Evolutionary conservation across 2,888 invertebrate species (phyloP).

Genomic region (Ligdia adustata): DNA sequence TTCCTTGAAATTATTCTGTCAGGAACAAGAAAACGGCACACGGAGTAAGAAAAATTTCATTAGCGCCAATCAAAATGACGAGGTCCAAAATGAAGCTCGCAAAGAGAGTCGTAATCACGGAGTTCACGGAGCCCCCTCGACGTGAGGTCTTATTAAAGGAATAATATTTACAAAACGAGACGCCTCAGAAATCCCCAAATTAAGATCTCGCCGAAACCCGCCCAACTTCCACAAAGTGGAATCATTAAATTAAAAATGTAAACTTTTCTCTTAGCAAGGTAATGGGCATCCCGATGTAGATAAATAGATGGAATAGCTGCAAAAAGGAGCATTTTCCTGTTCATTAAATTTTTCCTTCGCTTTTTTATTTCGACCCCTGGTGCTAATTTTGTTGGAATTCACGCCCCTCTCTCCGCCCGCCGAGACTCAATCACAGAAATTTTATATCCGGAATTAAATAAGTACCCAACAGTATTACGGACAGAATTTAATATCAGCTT

Average conservation of each 20-base stretch:
- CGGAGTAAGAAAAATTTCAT: constrained; percentile 82
- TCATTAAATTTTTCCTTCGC: constrained; percentile 85
- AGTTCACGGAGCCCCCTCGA: constrained; percentile 80
- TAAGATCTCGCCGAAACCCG: constrained; percentile 84
- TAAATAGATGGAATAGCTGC: constrained; percentile 85
- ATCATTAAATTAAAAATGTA: constrained; percentile 85
- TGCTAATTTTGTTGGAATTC: constrained; percentile 86
- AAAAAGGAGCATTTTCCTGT: constrained; percentile 85
- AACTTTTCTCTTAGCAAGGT: constrained; percentile 85
- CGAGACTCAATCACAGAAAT: constrained; percentile 84
- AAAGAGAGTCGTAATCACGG: constrained; percentile 83
- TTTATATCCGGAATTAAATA: constrained; percentile 85
- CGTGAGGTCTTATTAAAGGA: constrained; percentile 84
- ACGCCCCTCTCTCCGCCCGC: constrained; percentile 82
- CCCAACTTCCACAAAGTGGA: constrained; percentile 85
- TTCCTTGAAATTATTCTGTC: constrained; percentile 77
- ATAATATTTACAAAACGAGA: constrained; percentile 85
- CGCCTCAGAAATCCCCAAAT: constrained; percentile 85
- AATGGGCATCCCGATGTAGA: constrained; percentile 85
- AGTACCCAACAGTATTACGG: constrained; percentile 79
- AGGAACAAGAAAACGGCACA: constrained; percentile 78
- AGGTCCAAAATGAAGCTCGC: constrained; percentile 82
- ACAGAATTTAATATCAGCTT: constrained; percentile 79
- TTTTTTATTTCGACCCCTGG: constrained; percentile 85
- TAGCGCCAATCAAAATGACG: constrained; percentile 85